phyloP scores from a whole-genome alignment of 2,888 invertebrate genomes.

The Chymomyza amoena region DNA sequence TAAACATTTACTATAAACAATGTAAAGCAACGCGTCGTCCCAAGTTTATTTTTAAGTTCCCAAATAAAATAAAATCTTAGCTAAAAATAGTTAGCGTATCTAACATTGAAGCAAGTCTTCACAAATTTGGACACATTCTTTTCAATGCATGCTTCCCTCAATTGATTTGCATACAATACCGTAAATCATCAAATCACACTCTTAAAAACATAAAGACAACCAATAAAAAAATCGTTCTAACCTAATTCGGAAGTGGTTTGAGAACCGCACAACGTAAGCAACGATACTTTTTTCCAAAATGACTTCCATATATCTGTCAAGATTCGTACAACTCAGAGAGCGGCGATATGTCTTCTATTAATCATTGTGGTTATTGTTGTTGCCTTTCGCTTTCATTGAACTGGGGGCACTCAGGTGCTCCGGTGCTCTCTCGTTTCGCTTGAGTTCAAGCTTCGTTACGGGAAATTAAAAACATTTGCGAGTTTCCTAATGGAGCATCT shows the following conservation, averaged over 20 bases:
- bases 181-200: conserved; percentile 43
- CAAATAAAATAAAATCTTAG: neutral
- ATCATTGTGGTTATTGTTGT: conserved; percentile 9
- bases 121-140: conserved; percentile 28
- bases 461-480: conserved; percentile 55
- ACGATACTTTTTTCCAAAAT: neutral
- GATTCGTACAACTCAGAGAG: conserved; percentile 13
- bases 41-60: neutral
- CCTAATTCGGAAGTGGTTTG: conserved; percentile 52
- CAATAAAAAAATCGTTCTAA: conserved; percentile 25
- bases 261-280: neutral
- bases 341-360: conserved; percentile 1
- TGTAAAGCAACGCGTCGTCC: neutral
- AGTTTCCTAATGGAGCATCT: conserved; percentile 33
- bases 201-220: conserved; percentile 33
- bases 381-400: conserved; percentile 12
- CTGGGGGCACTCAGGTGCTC: neutral
- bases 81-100: conserved; percentile 41
- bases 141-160: conserved; percentile 1
- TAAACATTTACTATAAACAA: neutral
- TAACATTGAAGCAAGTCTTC: conserved; percentile 35
- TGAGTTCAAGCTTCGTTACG: conserved; percentile 32
- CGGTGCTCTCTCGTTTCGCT: neutral
- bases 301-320: conserved; percentile 5
- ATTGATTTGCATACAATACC: conserved; percentile 55